Base-by-base conservation (phyloP, 1,140 invertebrate genomes). In the Hirudo medicinalis region DNA sequence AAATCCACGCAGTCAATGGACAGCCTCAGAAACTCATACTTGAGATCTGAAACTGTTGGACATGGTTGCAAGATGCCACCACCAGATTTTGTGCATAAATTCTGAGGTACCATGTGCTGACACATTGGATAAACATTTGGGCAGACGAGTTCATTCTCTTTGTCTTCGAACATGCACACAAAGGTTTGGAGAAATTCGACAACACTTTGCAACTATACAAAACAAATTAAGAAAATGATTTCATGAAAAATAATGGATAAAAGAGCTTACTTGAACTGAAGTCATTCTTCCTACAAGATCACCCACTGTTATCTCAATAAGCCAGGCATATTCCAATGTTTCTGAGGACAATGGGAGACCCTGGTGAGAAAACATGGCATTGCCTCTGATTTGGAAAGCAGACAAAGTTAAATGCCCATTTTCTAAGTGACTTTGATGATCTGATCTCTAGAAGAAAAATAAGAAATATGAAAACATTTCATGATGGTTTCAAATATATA, bases 261-360 rank as follows among this genome's bases (percentile, higher is more conserved):
- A 63, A 63, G 29, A 63, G 57, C 22, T 54, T 13, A 86, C 83
- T 78, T 86, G 85, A 36, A 83, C 79, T 40, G 82, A 76, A 9
- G 84, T 85, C 1, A 87, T 76, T 70, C 83, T 82, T 22, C 85
- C 86, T 63, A 79, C 82, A 20, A 87, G 75, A 73, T 86, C 83
- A 5, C 86, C 86, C 29, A 88, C 76, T 17, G 84, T 80, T 27
- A 86, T 78, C 77, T 87, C 87, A 68, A 87, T 80, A 27, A 87
- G 77, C 96, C 96, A 99, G 0, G 90, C 92, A 81, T 99, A 99
- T 79, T 99, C 96, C 9, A 97, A 79, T 0, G 94, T 97, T 78
- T 97, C 94, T 80, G 93, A 88, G 78, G 94, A 91, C 27, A 96
- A 82, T 43, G 87, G 87, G 67, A 94, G 82, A 57, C 92, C 92